These are phyloP conservation scores for Salvelinus alpinus DNA, from an alignment of 2,113 vertebrate species.

Conservation along the genomic window DNA sequence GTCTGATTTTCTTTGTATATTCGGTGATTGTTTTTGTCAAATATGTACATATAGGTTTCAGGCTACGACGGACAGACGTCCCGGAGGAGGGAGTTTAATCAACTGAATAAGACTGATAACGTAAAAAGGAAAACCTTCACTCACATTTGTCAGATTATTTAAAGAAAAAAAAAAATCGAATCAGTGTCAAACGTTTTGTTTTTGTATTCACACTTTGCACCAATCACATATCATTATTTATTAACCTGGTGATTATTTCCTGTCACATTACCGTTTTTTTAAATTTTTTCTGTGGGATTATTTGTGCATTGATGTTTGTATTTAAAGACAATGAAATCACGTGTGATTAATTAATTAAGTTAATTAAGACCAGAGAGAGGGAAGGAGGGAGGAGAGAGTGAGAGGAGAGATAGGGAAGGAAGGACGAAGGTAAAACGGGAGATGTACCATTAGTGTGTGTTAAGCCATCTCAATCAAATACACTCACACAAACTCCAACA, in stretches of 20 bases:
- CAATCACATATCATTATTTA: conserved; percentile 98
- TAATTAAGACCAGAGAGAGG: conserved; percentile 77
- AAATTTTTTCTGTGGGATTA: conserved; percentile 85
- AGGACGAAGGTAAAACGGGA: conserved; percentile 38
- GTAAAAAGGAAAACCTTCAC: conserved; percentile 75
- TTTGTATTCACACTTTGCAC: conserved; percentile 89
- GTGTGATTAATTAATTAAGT: conserved; percentile 82
- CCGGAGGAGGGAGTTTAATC: conserved; percentile 80
- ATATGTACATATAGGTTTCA: conserved; percentile 98
- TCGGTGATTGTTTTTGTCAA: conserved; percentile 98
- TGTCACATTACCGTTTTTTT: conserved; percentile 84
- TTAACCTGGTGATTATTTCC: conserved; percentile 86
- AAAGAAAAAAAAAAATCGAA: conserved; percentile 74
- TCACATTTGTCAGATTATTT: conserved; percentile 91
- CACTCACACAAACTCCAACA: conserved; percentile 65
- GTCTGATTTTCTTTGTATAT: conserved; percentile 95
- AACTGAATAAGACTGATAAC: conserved; percentile 72
- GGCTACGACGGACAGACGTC: conserved; percentile 56
- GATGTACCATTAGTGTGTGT: conserved; percentile 62
- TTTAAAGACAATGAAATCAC: conserved; percentile 87
- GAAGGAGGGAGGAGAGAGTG: conserved; percentile 25
- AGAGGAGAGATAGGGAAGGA: conserved; percentile 43
- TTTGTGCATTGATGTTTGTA: conserved; percentile 97
- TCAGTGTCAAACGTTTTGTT: conserved; percentile 82
- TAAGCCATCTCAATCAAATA: conserved; percentile 82